Evolutionary conservation across 2,797 vertebrate species (phyloP).

Genomic region (Cryptoprocta ferox): DNA sequence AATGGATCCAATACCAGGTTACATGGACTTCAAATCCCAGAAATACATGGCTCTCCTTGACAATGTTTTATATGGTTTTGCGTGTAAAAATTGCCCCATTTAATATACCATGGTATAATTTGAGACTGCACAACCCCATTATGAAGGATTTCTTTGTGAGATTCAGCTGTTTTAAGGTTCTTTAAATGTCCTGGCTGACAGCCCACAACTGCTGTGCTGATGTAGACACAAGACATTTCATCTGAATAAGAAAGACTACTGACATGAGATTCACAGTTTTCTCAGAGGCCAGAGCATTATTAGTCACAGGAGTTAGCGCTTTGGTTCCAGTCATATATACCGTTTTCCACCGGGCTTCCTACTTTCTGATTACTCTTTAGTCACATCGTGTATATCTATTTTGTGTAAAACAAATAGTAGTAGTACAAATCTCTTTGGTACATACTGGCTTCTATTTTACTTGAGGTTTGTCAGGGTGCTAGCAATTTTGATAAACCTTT

Average conservation of each 20-base stretch:
- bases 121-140: background rate
- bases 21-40: background rate
- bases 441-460: background rate
- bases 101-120: slow-evolving; percentile 52
- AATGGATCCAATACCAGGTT: background rate
- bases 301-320: background rate
- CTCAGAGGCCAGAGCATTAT: background rate
- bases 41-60: slow-evolving; percentile 3
- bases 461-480: background rate
- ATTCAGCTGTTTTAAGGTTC: slow-evolving; percentile 46
- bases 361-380: slow-evolving; percentile 17
- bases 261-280: background rate
- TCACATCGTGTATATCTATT: background rate
- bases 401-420: slow-evolving; percentile 29
- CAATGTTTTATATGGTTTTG: slow-evolving; percentile 12
- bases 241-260: slow-evolving; percentile 36
- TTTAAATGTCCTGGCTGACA: slow-evolving; percentile 37
- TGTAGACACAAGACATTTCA: background rate
- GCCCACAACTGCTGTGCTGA: background rate
- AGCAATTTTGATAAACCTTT: slow-evolving; percentile 45
- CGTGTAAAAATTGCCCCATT: background rate
- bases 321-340: background rate
- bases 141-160: slow-evolving; percentile 57
- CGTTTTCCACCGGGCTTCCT: background rate
- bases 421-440: background rate